phyloP scores from a whole-genome alignment of 1,140 invertebrate genomes.

The Pseudomyrmex pallidus region DNA sequence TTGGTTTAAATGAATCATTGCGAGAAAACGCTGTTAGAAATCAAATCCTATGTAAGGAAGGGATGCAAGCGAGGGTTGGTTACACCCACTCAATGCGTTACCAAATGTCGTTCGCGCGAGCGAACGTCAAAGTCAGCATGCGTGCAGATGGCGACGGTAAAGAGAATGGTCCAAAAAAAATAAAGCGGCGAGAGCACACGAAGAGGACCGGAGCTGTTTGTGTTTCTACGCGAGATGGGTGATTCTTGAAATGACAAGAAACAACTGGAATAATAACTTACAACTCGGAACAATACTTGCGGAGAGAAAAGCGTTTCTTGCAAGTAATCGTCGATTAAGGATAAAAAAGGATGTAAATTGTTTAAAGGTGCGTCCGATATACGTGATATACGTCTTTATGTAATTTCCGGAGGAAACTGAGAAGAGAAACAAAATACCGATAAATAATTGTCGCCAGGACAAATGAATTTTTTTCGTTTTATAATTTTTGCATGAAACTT shows the following conservation, averaged over 20 bases:
- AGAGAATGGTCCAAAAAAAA: conserved; percentile 80
- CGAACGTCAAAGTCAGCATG: conserved; percentile 75
- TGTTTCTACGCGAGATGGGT: conserved; percentile 77
- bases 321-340: background rate
- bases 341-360: background rate
- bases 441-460: too few relatives aligned
- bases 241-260: conserved; percentile 73
- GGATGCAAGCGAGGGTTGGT: conserved; percentile 46
- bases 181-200: conserved; percentile 75
- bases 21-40: conserved; percentile 2
- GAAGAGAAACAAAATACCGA: too few relatives aligned
- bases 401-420: too few relatives aligned
- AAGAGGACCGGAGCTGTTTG: conserved; percentile 76
- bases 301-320: conserved; percentile 25
- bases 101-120: conserved; percentile 53
- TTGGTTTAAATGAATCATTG: background rate
- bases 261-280: conserved; percentile 74
- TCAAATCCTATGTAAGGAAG: conserved; percentile 16
- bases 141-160: conserved; percentile 76
- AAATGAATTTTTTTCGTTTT: background rate
- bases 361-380: background rate
- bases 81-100: conserved; percentile 68
- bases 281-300: conserved; percentile 62
- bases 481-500: background rate
- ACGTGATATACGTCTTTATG: too few relatives aligned